Base-by-base conservation (phyloP, 1,140 invertebrate species). In the Leptonema lineaticorne region DNA sequence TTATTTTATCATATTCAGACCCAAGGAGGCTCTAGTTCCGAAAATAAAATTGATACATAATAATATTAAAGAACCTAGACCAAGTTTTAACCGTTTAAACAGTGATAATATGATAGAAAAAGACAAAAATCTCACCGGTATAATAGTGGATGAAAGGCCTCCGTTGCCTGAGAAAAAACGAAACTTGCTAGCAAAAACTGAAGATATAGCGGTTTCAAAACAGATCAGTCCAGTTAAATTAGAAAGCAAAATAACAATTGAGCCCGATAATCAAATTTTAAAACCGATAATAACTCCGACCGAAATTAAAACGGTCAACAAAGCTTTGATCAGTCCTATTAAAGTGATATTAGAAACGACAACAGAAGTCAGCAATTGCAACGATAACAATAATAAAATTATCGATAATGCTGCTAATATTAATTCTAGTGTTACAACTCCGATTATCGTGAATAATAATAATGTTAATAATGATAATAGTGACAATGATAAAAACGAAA, bases 121-220 rank as follows among this genome's bases (percentile, higher is more conserved):
- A 53, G 50, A 48, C 9, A 3, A 3, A 11, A 4, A 9, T 14
- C 37, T 2, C 9, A 16, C 37, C 9, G 9, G 11, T 11, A 3
- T 22, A 45, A 26, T 24, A 3, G 50, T 50, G 50, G 62, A 64
- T 30, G 46, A 64, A 20, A 28, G 45, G n/a, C 62, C 62, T 2
- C 62, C 62, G 3, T 29, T 64, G 24, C 62, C 62, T 28, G 62
- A 64, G 30, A 64, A 64, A 45, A 64, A 64, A 33, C 18, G 41
- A n/a, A 29, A 22, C 16, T 50, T 64, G 16, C 45, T n/a, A 18
- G 24, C 11, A 4, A 45, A 45, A 45, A 26, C 16, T 27, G 59
- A 62, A 20, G 22, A 53, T n/a, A n/a, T n/a, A 53, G 4, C 9
- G 37, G 9, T 41, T 41, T 11, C 37, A 4, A 41, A 16, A 41